phyloP scores from a whole-genome alignment of 2,797 vertebrate species.

The Alfaro cultratus region DNA sequence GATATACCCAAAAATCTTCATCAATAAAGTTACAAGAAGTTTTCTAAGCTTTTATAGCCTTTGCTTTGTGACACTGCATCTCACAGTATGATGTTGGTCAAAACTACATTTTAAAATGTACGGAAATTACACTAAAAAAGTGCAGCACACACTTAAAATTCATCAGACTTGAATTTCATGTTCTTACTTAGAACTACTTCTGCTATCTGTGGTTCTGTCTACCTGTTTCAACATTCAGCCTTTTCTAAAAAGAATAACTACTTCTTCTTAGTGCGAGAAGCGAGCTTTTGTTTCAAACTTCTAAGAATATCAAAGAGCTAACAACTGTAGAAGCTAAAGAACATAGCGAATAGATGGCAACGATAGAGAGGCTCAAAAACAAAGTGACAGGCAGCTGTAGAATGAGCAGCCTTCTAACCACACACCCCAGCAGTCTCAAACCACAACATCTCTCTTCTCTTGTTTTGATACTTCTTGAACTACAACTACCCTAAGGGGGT shows the following conservation, averaged over 20 bases:
- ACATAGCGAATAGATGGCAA: constrained; percentile 42
- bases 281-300: background rate
- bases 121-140: background rate
- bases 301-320: constrained; percentile 14
- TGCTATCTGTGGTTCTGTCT: constrained; percentile 8
- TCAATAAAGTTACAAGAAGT: background rate
- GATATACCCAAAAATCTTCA: background rate
- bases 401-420: constrained; percentile 56
- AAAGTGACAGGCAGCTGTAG: constrained; percentile 63
- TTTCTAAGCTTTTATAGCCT: background rate
- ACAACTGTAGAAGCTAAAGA: constrained; percentile 19
- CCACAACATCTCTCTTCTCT: constrained; percentile 58
- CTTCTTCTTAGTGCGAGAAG: constrained; percentile 9
- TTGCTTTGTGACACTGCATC: background rate
- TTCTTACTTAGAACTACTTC: constrained; percentile 3
- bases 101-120: background rate
- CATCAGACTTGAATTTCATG: background rate
- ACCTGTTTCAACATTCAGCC: constrained; percentile 14
- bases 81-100: background rate
- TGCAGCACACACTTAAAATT: background rate
- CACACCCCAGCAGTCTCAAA: constrained; percentile 66
- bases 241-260: background rate
- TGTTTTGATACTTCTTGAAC: constrained; percentile 51
- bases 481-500: constrained; percentile 34
- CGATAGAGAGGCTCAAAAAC: constrained; percentile 50